These are phyloP conservation scores for Perizoma affinitatum DNA, from an alignment of 2,888 invertebrate genomes.

Conservation along the genomic window DNA sequence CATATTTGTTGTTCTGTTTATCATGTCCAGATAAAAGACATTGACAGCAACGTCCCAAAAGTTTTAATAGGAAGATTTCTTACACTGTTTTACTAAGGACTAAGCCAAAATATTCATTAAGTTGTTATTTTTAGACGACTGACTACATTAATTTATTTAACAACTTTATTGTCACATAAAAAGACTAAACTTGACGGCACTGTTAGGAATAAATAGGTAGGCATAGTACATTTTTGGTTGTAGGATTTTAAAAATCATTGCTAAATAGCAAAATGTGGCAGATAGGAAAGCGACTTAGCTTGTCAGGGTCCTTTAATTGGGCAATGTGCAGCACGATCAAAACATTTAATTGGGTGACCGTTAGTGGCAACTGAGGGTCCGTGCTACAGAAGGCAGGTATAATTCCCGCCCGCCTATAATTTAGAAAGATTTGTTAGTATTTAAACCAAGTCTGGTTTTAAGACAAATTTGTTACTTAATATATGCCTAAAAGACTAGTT, in stretches of 20 bases:
- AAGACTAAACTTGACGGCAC: conserved; percentile 10
- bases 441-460: no score
- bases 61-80: conserved; percentile 7
- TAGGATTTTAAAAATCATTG: conserved; percentile 7
- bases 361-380: no score
- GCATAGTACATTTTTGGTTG: background rate
- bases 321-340: no score
- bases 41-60: conserved; percentile 11
- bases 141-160: conserved; percentile 17
- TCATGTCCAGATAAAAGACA: no score
- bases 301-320: no score
- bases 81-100: conserved; percentile 9
- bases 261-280: background rate
- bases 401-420: no score
- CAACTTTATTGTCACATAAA: background rate
- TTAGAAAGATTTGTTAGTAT: no score
- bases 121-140: conserved; percentile 24
- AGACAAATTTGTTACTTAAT: no score
- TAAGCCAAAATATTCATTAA: conserved; percentile 25
- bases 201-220: background rate
- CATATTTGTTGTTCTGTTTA: no score
- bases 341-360: no score
- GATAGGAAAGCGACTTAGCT: no score
- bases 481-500: conserved; percentile 27
- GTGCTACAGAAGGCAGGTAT: no score